Evolutionary conservation across 2,113 vertebrate genomes (phyloP), one percentile per base, ranked within the genome.

Genomic region (Poeciliopsis prolifica): DNA sequence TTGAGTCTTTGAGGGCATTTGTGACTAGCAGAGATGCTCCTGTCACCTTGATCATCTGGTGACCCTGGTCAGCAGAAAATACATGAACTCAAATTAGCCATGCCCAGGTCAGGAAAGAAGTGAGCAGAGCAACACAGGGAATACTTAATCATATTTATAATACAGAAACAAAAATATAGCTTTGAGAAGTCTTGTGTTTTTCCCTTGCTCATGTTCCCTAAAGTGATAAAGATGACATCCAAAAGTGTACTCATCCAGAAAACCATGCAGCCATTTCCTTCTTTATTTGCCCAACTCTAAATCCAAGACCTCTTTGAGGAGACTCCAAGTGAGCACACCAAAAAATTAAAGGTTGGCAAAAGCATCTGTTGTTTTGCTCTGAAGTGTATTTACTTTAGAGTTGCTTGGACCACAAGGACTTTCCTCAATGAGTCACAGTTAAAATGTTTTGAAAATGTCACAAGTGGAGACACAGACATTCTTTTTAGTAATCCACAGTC

Each of bases 31-130:
- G 72, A 78, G 24, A 65, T 29, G n/a, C 26, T 63, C 66, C 64
- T 69, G 19, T 81, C 78, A 72, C 42, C 70, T 66, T 70, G 65
- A 84, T 84, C 77, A 85, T 61, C 85, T 4, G 0, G 9, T 31
- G 40, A 68, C 10, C 62, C 65, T 68, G 30, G 33, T 64, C 77
- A 75, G 66, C 81, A 81, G 42, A 63, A 80, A 75, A 76, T 82
- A 66, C 44, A 80, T 10, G 64, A 76, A 58, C 35, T 88, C 67
- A 79, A 86, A 84, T 82, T 35, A 86, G 83, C 73, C 67, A 74
- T 78, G 63, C 74, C 76, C 79, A 88, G 86, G 86, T 80, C 68
- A 72, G 72, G 83, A 70, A 81, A 82, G 72, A 87, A 86, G 81
- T 77, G 74, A 69, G 73, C 44, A 77, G 54, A 61, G 31, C 33